Percentiles rank a stretch among this genome's conserved stretches.
phyloP scores from a whole-genome alignment of 1,140 invertebrate genomes.

The Zaprionus gabonicus region DNA sequence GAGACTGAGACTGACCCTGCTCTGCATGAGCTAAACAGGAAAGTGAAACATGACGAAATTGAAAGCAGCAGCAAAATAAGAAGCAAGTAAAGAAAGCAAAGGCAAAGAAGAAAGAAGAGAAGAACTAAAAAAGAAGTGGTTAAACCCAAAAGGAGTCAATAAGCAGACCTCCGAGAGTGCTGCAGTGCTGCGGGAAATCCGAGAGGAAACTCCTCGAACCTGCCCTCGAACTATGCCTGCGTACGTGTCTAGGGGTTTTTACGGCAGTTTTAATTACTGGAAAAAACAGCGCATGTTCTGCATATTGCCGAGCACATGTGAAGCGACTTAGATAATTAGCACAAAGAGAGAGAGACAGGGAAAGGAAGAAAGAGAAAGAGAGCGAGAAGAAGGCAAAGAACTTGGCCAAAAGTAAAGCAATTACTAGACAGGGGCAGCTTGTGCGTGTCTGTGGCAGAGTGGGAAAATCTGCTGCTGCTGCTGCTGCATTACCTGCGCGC shows the following conservation, averaged over 20 bases:
- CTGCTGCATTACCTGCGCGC: conserved; percentile 30
- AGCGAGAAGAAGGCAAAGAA: neutral
- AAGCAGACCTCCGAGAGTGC: neutral
- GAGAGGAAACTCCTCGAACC: neutral
- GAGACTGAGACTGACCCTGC: neutral
- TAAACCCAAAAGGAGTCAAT: neutral
- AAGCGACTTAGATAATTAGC: conserved; percentile 15
- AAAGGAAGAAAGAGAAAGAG: neutral
- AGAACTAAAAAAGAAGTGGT: neutral
- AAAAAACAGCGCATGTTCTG: conserved; percentile 13
- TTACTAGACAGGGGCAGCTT: conserved; percentile 21
- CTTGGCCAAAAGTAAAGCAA: conserved; percentile 45
- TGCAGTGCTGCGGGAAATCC: neutral
- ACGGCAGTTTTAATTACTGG: conserved; percentile 14
- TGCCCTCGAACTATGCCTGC: neutral
- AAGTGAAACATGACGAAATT: neutral
- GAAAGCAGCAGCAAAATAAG: neutral
- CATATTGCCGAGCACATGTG: conserved; percentile 17
- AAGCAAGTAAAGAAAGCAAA: neutral
- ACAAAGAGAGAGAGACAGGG: neutral
- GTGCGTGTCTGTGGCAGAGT: conserved; percentile 5
- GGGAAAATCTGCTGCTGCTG: conserved; percentile 18
- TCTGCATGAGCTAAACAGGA: neutral
- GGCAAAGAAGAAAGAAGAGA: neutral
- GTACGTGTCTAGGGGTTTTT: neutral